Percentiles rank a stretch among this genome's conserved stretches.
These are phyloP conservation scores for Cotesia vestalis DNA, from an alignment of 1,140 invertebrate genomes.

Conservation along the genomic window DNA sequence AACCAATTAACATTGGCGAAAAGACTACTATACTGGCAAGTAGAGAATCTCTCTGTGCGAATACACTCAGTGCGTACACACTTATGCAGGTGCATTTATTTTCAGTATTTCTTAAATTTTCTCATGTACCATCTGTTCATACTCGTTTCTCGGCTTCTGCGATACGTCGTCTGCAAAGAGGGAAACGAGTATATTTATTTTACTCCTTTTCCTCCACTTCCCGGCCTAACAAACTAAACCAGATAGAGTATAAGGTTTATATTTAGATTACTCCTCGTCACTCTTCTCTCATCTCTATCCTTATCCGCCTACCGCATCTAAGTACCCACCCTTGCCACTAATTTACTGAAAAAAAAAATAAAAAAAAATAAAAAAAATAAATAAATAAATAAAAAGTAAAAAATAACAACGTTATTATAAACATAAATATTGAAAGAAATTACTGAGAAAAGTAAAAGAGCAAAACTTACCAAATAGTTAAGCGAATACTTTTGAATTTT, in stretches of 20 bases:
- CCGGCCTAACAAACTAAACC: constrained; percentile 35
- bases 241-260: constrained; percentile 35
- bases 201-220: constrained; percentile 36
- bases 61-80: constrained; percentile 4
- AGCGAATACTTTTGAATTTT: background rate
- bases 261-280: constrained; percentile 35
- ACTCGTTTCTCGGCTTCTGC: constrained; percentile 40
- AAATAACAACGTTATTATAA: constrained; percentile 19
- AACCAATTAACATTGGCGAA: constrained; percentile 28
- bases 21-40: constrained; percentile 15
- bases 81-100: constrained; percentile 37
- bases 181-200: constrained; percentile 38
- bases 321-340: constrained; percentile 30
- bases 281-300: constrained; percentile 27
- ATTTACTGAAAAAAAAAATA: constrained; percentile 8
- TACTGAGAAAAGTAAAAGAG: background rate
- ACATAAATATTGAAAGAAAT: constrained; percentile 16
- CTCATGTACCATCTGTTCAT: constrained; percentile 39
- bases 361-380: constrained; percentile 2
- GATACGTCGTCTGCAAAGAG: constrained; percentile 31
- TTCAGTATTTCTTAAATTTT: constrained; percentile 38
- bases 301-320: constrained; percentile 30
- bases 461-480: background rate
- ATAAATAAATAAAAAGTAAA: too few relatives aligned
- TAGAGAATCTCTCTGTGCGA: too few relatives aligned